A percentile compares a stretch with the other conserved stretches of the same genome.
Evolutionary conservation across 2,113 vertebrate species (phyloP).

Genomic region (Odocoileus hemionus): DNA sequence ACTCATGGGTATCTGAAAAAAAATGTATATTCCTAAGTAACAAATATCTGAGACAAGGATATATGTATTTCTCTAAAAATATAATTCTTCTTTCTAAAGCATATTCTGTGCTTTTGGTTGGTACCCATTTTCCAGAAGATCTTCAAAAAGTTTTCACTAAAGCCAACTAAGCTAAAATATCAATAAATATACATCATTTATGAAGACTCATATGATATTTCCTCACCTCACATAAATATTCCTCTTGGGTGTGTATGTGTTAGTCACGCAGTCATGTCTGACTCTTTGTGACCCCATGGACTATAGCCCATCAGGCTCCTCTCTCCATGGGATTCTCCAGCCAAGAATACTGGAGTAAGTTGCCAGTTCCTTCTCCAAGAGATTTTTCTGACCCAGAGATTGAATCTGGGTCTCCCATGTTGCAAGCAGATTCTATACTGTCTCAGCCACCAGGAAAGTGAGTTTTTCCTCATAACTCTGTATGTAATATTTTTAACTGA

Average conservation of each 20-base stretch:
- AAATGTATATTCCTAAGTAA: background rate
- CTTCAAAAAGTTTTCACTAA: background rate
- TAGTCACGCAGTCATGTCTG: accelerated
- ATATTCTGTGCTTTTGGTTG: background rate
- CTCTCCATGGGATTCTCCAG: background rate
- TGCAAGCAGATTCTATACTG: background rate
- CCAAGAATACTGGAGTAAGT: background rate
- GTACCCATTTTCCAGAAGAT: background rate
- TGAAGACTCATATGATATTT: background rate
- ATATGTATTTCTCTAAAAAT: background rate
- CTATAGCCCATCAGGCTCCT: background rate
- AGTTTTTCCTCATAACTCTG: background rate
- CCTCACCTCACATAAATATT: background rate
- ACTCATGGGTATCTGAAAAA: background rate
- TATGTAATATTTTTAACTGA: background rate
- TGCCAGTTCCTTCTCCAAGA: background rate
- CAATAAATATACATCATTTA: background rate
- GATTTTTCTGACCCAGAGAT: background rate
- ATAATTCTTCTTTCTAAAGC: background rate
- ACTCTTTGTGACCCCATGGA: background rate
- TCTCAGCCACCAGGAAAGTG: background rate
- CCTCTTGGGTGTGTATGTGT: background rate
- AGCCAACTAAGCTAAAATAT: background rate
- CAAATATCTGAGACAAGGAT: background rate
- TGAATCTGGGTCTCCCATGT: background rate